Conservation (phyloP, 2,888 invertebrate species). For the Pollenia angustigena region DNA sequence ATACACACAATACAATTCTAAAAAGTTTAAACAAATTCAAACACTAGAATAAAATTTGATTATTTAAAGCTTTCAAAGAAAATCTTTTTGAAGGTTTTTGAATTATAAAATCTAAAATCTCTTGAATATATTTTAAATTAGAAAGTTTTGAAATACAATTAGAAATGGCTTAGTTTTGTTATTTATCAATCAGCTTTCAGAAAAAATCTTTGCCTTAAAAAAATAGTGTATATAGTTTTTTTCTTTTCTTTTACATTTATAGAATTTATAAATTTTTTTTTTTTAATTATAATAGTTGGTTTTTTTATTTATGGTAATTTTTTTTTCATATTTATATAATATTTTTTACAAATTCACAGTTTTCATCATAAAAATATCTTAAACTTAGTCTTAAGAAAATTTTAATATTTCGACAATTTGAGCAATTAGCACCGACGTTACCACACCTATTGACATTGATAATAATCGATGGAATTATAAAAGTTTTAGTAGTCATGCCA, state of each 20-base stretch:
- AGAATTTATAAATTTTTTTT: neutral
- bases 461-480: constrained; percentile 1
- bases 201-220: no score
- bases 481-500: constrained; percentile 20
- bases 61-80: no score
- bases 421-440: constrained; percentile 76
- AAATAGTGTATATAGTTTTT: neutral
- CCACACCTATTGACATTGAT: constrained; percentile 61
- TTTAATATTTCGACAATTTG: constrained; percentile 81
- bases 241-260: constrained; percentile 9
- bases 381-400: constrained; percentile 79
- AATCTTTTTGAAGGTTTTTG: no score
- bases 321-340: constrained; percentile 63
- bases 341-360: constrained; percentile 80
- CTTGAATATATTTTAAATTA: no score
- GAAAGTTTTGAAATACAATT: no score
- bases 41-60: no score
- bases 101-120: no score
- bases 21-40: no score
- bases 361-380: constrained; percentile 80
- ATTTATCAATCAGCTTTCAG: no score
- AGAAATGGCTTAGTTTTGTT: no score
- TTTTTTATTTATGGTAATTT: constrained; percentile 35
- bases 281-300: neutral
- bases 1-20: no score